Evolutionary conservation across 1,140 invertebrate genomes (phyloP), one percentile per base, ranked within the genome.

Genomic region (Cotesia vestalis): DNA sequence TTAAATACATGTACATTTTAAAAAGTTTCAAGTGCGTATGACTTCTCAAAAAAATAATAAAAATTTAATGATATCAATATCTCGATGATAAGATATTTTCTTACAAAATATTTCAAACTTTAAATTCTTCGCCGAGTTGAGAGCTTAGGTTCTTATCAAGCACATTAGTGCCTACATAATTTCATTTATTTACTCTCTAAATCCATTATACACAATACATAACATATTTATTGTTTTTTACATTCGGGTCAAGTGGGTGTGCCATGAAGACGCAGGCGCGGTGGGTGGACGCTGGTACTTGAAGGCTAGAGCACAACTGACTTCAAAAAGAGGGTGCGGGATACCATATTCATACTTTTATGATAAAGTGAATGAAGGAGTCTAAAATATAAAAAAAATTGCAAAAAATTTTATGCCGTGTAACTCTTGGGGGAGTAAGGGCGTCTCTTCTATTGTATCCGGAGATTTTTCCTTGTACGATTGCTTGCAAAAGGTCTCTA

Each of bases 401-500:
- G 40, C 34, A 55, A 70, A 71, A 74, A 64, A 57, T 74, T 51
- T 35, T 46, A 46, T 11, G 40, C 6, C 40, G 40, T 46, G 40
- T 46, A 46, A 46, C 40, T 51, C n/a, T 53, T 17, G 17, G 35
- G 12, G 20, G 36, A 38, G 66, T 8, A 46, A 77, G 70, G 72
- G 70, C 75, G 79, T 74, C 67, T 55, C 69, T 59, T 71, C 74
- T 60, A 77, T 77, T 77, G 76, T 77, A 72, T 77, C 72, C 66
- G 27, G 34, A 14, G 17, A 67, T 66, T 72, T 75, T 75, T 81
- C 59, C 76, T 76, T 77, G 77, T 71, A 75, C 74, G 79, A 84
- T 84, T 81, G 80, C 77, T 78, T 78, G 79, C 40, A 46, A 83
- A 84, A 83, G 81, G 79, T 82, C 81, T 80, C 6, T 46, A 8